These are phyloP conservation scores for Crax fasciolata DNA, from an alignment of 2,797 vertebrate species.

Conservation along the genomic window DNA sequence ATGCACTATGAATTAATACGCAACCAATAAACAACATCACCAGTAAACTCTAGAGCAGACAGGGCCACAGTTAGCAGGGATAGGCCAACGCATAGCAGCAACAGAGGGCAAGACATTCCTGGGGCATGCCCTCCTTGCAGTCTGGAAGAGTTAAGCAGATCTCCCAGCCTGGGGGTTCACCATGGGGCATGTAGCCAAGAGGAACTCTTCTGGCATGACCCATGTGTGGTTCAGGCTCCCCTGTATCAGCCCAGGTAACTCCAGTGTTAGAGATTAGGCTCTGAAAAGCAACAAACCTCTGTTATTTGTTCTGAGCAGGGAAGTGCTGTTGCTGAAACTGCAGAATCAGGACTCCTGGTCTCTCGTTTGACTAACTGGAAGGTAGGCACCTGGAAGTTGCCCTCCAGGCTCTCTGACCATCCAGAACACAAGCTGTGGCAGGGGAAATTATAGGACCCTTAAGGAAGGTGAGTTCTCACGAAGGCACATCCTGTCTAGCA, in stretches of 20 bases:
- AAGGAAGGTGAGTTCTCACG: background rate
- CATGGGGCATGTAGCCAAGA: background rate
- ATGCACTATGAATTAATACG: background rate
- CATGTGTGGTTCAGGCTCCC: background rate
- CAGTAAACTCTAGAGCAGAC: fast-evolving
- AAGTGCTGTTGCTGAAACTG: background rate
- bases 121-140: background rate
- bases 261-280: background rate
- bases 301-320: background rate
- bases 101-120: background rate
- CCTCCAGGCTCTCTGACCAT: background rate
- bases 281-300: background rate
- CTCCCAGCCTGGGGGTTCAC: background rate
- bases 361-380: background rate
- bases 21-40: background rate
- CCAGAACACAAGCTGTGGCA: background rate
- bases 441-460: background rate
- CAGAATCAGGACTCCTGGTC: background rate
- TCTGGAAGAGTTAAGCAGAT: background rate
- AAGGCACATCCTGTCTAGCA: background rate
- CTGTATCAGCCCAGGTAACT: background rate
- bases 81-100: conserved; percentile 20
- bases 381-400: background rate
- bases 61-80: background rate
- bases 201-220: background rate